Percentiles rank a stretch among this genome's conserved stretches.
Conservation (phyloP, 2,888 invertebrate species). For the Ormia ochracea region DNA sequence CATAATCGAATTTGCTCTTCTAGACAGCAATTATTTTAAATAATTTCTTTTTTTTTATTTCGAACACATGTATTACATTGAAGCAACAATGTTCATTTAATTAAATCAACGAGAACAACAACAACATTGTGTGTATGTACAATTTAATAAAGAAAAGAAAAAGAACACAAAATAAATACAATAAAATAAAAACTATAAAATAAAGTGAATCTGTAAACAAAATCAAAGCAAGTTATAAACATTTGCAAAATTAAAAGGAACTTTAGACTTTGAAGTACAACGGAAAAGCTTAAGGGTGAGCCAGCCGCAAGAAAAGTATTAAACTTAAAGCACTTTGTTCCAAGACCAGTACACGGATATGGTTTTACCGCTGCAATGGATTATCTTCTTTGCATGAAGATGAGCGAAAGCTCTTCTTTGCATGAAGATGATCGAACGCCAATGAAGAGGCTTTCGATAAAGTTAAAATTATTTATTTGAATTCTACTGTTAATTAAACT, state of each 20-base stretch:
- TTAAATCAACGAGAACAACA: conserved; percentile 14
- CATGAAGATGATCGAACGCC: too few species aligned
- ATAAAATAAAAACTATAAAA: not conserved
- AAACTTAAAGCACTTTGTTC: too few species aligned
- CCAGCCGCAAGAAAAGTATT: not conserved
- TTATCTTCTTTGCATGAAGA: too few species aligned
- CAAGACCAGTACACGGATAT: too few species aligned
- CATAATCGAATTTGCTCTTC: conserved; percentile 11
- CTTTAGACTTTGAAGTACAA: conserved; percentile 8
- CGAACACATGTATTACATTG: conserved; percentile 43
- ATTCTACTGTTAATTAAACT: too few species aligned
- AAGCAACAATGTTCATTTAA: conserved; percentile 46
- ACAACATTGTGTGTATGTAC: not conserved
- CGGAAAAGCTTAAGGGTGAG: conserved; percentile 1
- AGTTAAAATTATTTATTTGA: too few species aligned
- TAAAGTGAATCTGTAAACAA: conserved; percentile 35
- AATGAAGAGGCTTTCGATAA: too few species aligned
- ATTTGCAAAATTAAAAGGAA: conserved; percentile 11
- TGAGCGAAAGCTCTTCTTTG: too few species aligned
- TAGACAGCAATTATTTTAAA: not conserved
- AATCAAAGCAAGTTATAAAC: conserved; percentile 42
- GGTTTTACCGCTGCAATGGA: too few species aligned
- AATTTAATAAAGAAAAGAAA: conserved; percentile 4
- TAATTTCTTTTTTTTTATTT: not conserved
- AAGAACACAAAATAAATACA: not conserved